Conservation (phyloP, 2,113 vertebrate genomes). For the Actenoides hombroni region DNA sequence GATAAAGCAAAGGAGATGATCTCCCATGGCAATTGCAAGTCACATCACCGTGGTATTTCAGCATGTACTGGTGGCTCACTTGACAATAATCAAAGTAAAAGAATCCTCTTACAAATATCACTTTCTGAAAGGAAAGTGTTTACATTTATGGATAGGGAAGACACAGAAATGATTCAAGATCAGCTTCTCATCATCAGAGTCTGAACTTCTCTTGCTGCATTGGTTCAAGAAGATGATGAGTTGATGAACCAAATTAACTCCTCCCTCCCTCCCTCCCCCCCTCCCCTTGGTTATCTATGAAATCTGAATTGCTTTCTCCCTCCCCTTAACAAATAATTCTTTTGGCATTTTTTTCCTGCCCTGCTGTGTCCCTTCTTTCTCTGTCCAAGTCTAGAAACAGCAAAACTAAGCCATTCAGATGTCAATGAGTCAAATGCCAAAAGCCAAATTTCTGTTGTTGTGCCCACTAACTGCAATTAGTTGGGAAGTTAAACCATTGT, state of each 20-base stretch:
- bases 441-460: not conserved
- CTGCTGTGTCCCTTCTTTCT: not conserved
- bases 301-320: not conserved
- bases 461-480: not conserved
- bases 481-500: not conserved
- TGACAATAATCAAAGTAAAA: not conserved
- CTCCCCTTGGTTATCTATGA: not conserved
- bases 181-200: not conserved
- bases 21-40: not conserved
- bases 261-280: not conserved
- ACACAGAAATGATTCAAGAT: not conserved
- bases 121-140: not conserved
- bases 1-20: not conserved
- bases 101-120: not conserved
- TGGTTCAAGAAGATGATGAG: not conserved
- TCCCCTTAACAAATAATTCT: not conserved
- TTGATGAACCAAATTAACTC: not conserved
- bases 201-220: not conserved
- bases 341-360: not conserved
- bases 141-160: not conserved
- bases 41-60: not conserved
- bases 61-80: not conserved
- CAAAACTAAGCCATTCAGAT: not conserved
- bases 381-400: not conserved
- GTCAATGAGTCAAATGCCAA: not conserved